Evolutionary conservation across 1,140 invertebrate genomes (phyloP).

Genomic region (Stratiolaelaps scimitus): DNA sequence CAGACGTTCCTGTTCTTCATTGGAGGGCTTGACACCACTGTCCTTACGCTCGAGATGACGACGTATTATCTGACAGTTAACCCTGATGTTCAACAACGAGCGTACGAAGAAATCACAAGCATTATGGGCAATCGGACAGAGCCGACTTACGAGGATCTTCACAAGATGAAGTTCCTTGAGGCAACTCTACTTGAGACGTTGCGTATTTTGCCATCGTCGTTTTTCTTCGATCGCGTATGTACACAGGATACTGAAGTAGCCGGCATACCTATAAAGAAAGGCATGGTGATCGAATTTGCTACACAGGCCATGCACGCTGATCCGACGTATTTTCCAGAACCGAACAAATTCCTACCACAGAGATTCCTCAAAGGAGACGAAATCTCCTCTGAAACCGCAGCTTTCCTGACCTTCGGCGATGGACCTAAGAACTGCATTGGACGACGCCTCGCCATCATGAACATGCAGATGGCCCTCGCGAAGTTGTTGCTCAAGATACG

Average conservation of each 20-base stretch:
- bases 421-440: constrained; percentile 8
- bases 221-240: too few species aligned
- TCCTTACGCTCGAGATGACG: not conserved
- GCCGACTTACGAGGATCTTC: too few species aligned
- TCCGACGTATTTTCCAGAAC: constrained; percentile 52
- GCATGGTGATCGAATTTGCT: constrained; percentile 50
- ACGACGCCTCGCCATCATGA: not conserved
- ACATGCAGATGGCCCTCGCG: not conserved
- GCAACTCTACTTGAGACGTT: too few species aligned
- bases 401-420: constrained; percentile 2
- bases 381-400: not conserved
- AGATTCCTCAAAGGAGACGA: constrained; percentile 20
- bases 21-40: not conserved
- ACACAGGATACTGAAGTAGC: too few species aligned
- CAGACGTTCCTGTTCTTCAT: not conserved
- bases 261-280: too few species aligned
- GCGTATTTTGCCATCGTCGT: too few species aligned
- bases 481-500: not conserved
- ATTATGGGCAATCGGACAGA: too few species aligned
- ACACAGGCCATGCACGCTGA: constrained; percentile 52
- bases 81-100: not conserved
- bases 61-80: constrained; percentile 2
- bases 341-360: constrained; percentile 59
- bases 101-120: not conserved
- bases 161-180: too few species aligned